phyloP scores from a whole-genome alignment of 2,113 vertebrate species.

The Dissostichus mawsoni region DNA sequence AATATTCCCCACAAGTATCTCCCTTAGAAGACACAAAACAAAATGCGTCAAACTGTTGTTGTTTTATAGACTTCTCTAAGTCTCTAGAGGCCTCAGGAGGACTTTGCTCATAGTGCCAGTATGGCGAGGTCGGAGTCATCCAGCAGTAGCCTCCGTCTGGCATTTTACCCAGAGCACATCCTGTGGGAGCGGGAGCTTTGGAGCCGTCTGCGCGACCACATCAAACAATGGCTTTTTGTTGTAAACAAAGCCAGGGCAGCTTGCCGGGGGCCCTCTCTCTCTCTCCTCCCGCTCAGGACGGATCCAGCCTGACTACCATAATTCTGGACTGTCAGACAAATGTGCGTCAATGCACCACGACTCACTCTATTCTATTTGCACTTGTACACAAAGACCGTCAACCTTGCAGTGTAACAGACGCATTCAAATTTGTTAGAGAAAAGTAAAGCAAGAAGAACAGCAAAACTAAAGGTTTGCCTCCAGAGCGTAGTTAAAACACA shows the following conservation, averaged over 20 bases:
- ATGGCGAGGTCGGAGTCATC: constrained; percentile 75
- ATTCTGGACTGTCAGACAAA: constrained; percentile 80
- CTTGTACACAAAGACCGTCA: constrained; percentile 71
- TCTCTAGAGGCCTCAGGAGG: constrained; percentile 62
- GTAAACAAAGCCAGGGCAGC: constrained; percentile 87
- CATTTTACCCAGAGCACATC: constrained; percentile 85
- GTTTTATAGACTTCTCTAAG: constrained; percentile 64
- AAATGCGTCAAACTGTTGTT: constrained; percentile 52
- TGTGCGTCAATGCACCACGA: constrained; percentile 64
- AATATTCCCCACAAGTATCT: constrained; percentile 40
- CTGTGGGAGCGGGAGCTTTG: constrained; percentile 85
- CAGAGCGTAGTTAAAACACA: constrained; percentile 57
- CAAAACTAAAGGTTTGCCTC: constrained; percentile 51
- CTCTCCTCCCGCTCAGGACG: constrained; percentile 55
- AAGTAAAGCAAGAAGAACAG: constrained; percentile 55
- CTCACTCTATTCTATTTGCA: constrained; percentile 66
- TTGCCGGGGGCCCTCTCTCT: constrained; percentile 78
- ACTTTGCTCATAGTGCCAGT: constrained; percentile 66
- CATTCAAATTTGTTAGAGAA: constrained; percentile 59
- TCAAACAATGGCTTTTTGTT: constrained; percentile 88
- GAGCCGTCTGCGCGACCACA: constrained; percentile 82
- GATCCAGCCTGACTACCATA: constrained; percentile 73
- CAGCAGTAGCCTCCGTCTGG: constrained; percentile 82
- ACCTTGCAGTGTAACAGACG: constrained; percentile 68
- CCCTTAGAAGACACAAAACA: constrained; percentile 30